Base-by-base conservation (phyloP, 2,888 invertebrate species). In the Apamea anceps region DNA sequence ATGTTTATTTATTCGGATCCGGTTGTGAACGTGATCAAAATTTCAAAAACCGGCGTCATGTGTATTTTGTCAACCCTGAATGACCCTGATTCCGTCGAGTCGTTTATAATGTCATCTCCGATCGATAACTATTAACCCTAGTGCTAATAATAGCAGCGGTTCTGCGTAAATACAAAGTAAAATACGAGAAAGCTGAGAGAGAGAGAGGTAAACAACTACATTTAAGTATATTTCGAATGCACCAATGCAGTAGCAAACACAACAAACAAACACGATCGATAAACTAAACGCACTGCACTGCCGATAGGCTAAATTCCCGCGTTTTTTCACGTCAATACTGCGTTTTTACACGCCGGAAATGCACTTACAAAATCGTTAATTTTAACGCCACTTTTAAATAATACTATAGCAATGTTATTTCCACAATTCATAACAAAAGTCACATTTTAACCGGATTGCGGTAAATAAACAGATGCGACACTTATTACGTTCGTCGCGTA, bases 231-330 rank as follows among this genome's bases (percentile, higher is more conserved):
- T 93, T 93, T 91, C 88, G 83, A 90, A 90, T 93, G 93, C 92
- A 94, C 92, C 93, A 88, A 93, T 91, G 86, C 90, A 90, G 84
- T 87, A 87, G 91, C 93, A 94, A 93, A 91, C 94, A 95, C 95
- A 93, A 93, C 92, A 89, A 93, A 93, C 92, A 89, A 90, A 90
- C 91, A 92, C 90, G 95, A 96, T 96, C 96, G 93, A 96, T 96
- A 96, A 92, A 91, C 91, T 85, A 90, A 92, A 93, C 93, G 92
- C 92, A 93, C 91, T 86, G 85, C 89, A 91, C 92, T 91, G 89
- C 90, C 87, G 84, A 89, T 89, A 81, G 74, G 80, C 80, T 80
- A 75, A 77, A 90, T 94, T 95, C 94, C 94, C 95, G 94, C 94
- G 92, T 91, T 95, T 94, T 94, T 93, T 91, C 85, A 89, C 88